Evolutionary conservation across 1,140 invertebrate genomes (phyloP).

Genomic region (Meloidogyne floridensis): DNA sequence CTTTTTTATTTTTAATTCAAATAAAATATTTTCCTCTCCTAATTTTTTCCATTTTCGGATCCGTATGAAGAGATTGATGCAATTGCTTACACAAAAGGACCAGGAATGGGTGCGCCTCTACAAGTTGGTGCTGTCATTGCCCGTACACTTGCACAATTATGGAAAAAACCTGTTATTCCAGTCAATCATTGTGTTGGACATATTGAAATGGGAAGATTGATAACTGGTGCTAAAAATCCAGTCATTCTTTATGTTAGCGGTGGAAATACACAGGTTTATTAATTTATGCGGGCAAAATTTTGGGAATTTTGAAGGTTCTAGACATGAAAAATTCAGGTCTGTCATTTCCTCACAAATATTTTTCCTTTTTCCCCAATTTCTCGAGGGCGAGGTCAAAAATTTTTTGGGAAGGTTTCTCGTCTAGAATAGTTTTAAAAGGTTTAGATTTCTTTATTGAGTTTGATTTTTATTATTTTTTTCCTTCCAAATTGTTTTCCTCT

Average conservation of each 20-base stretch:
- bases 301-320: too few species aligned
- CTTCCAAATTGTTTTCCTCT: too few species aligned
- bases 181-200: constrained; percentile 80
- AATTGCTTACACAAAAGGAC: constrained; percentile 70
- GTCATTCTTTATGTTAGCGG: constrained; percentile 97
- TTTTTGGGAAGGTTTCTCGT: too few species aligned
- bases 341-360: too few species aligned
- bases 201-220: constrained; percentile 97
- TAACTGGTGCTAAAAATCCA: constrained; percentile 91
- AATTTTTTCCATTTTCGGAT: constrained; percentile 42
- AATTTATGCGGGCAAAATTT: background rate
- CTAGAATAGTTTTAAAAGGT: too few species aligned
- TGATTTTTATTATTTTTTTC: too few species aligned
- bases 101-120: constrained; percentile 95
- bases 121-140: constrained; percentile 80
- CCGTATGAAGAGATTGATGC: constrained; percentile 58
- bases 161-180: constrained; percentile 91
- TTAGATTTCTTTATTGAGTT: too few species aligned
- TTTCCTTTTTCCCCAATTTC: too few species aligned
- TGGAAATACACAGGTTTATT: constrained; percentile 86
- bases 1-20: background rate
- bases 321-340: too few species aligned
- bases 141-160: constrained; percentile 86
- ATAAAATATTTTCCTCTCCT: background rate
- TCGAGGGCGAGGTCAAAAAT: too few species aligned